Evolutionary conservation across 2,888 invertebrate genomes (phyloP), one percentile per base, ranked within the genome.

Genomic region (Acronicta aceris): DNA sequence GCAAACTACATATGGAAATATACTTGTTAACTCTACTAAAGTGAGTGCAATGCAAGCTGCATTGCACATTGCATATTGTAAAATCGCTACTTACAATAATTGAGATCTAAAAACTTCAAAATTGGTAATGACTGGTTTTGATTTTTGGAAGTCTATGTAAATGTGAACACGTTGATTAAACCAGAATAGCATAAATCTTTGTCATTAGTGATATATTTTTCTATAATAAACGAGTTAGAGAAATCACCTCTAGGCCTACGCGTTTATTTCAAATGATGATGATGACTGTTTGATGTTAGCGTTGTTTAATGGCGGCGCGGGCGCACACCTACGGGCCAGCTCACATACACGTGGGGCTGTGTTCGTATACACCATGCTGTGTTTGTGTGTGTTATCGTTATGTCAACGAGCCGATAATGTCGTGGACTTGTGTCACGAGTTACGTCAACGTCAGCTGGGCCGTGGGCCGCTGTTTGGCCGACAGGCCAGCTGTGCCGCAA

Each of bases 401-500:
- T 76, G 70, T 78, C 76, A 72, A 76, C 69, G 64, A 62, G 68
- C 63, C 65, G 71, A 78, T 81, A 78, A 75, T 77, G 73, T 72
- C 65, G 63, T 58, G 65, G 71, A 71, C 52, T 71, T 61, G 65
- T 75, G 70, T 75, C 73, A 77, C 75, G 75, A 77, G 72, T 81
- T 76, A 84, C 84, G 84, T 84, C 85, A 83, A 64, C 74, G 71
- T 81, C 83, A 85, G 83, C 85, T 85, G 83, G 71, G 25, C 47
- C 47, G 59, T 53, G 58, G 59, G 71, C 66, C 52, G 61, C n/a
- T 21, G 40, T 46, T 50, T 59, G 51, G 61, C 27, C 38, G 47
- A 45, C 41, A 65, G 50, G 33, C 53, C 38, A 48, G 52, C 25
- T 43, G 21, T 46, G 43, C 46, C 43, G 57, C 50, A 47, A 55